Percentiles rank a stretch among this genome's conserved stretches.
Conservation (phyloP, 2,888 invertebrate species). For the Neoscelio sp. region DNA sequence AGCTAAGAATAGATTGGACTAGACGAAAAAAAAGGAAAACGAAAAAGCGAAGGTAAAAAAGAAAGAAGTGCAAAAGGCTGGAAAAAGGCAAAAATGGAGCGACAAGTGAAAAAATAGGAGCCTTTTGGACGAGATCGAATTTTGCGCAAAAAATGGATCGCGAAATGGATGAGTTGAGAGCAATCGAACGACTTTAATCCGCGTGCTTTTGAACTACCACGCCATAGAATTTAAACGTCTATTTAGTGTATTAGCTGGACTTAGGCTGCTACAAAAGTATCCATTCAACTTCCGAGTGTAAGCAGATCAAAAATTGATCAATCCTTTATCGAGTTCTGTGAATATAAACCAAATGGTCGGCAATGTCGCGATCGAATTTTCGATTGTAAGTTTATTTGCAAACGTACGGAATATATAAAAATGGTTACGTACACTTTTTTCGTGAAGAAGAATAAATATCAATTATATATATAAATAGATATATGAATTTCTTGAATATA, state of each 20-base stretch:
- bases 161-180: slow-evolving; percentile 52
- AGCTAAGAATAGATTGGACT: slow-evolving; percentile 62
- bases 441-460: no score
- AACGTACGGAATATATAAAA: slow-evolving; percentile 31
- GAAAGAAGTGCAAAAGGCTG: slow-evolving; percentile 9
- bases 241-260: slow-evolving; percentile 60
- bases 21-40: slow-evolving; percentile 33
- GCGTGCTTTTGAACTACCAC: slow-evolving; percentile 47
- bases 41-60: slow-evolving; percentile 10
- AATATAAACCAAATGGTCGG: slow-evolving; percentile 29
- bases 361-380: slow-evolving; percentile 36
- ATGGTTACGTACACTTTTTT: not conserved
- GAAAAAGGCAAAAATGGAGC: slow-evolving; percentile 33
- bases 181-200: slow-evolving; percentile 64
- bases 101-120: slow-evolving; percentile 48
- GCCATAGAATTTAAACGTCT: slow-evolving; percentile 55
- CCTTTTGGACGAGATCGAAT: slow-evolving; percentile 49
- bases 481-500: no score
- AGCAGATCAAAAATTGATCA: slow-evolving; percentile 63
- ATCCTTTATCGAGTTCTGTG: slow-evolving; percentile 29
- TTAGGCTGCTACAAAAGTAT: slow-evolving; percentile 36
- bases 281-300: slow-evolving; percentile 47
- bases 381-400: slow-evolving; percentile 14
- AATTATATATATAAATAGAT: no score
- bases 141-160: slow-evolving; percentile 58